These are phyloP conservation scores for Protophormia terraenovae DNA, from an alignment of 2,888 invertebrate genomes.

Conservation along the genomic window DNA sequence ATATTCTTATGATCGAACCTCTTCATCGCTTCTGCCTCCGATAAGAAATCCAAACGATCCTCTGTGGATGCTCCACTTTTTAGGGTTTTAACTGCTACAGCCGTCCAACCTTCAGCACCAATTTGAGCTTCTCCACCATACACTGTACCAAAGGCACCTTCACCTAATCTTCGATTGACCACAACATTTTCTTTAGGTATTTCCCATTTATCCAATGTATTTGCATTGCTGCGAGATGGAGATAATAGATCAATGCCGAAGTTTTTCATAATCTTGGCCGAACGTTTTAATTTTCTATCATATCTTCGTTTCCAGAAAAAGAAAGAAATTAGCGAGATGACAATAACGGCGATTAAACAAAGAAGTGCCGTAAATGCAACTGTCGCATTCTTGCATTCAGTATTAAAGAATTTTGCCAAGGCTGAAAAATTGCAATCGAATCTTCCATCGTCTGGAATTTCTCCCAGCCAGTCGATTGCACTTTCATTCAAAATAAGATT, in stretches of 20 bases:
- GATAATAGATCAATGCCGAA: constrained; percentile 85
- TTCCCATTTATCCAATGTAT: constrained; percentile 92
- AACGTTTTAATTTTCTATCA: constrained; percentile 85
- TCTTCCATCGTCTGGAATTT: constrained; percentile 86
- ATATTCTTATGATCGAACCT: constrained; percentile 95
- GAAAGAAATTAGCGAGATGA: constrained; percentile 83
- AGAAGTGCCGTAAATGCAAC: constrained; percentile 85
- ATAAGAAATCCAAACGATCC: constrained; percentile 94
- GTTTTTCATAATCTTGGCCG: constrained; percentile 87
- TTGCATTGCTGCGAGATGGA: constrained; percentile 81
- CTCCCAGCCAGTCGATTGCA: constrained; percentile 84
- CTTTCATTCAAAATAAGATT: constrained; percentile 83
- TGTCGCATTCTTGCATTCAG: constrained; percentile 86
- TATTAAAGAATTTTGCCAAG: constrained; percentile 86
- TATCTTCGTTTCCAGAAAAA: constrained; percentile 86
- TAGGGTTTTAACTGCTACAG: constrained; percentile 94
- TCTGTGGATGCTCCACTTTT: constrained; percentile 91
- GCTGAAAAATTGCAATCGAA: constrained; percentile 86
- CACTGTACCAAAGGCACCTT: constrained; percentile 96
- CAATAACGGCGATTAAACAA: constrained; percentile 81
- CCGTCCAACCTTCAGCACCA: constrained; percentile 87
- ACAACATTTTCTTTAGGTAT: constrained; percentile 91
- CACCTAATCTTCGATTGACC: constrained; percentile 91
- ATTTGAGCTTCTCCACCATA: constrained; percentile 91
- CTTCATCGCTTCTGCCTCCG: constrained; percentile 97